Evolutionary conservation across 2,888 invertebrate species (phyloP).

Genomic region (Pollenia amentaria): DNA sequence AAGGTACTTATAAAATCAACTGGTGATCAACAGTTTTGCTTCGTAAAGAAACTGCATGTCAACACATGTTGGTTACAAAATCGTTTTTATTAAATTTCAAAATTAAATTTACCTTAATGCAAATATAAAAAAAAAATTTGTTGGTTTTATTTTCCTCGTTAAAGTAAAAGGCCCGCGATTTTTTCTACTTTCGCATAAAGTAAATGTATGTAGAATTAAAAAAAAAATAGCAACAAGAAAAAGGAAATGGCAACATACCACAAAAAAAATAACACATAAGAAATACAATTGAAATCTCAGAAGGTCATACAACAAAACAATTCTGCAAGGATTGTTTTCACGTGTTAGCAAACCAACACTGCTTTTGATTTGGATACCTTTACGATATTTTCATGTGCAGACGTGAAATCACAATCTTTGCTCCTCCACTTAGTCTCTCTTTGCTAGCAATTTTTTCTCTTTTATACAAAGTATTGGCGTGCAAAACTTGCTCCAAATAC

Average conservation of each 20-base stretch:
- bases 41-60: neutral
- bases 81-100: constrained; percentile 11
- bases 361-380: constrained; percentile 21
- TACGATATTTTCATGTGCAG: constrained; percentile 42
- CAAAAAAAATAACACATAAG: constrained; percentile 23
- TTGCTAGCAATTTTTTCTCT: neutral
- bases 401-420: neutral
- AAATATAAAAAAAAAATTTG: neutral
- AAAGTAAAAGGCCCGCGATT: constrained; percentile 67
- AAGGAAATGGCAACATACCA: constrained; percentile 17
- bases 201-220: neutral
- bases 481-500: constrained; percentile 35
- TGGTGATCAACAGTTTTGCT: constrained; percentile 20
- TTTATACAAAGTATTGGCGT: neutral
- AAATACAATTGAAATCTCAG: constrained; percentile 56
- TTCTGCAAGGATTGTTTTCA: constrained; percentile 59
- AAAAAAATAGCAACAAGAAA: neutral
- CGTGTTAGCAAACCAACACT: constrained; percentile 57
- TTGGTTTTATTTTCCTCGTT: constrained; percentile 29
- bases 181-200: constrained; percentile 26
- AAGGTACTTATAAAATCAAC: constrained; percentile 43
- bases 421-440: constrained; percentile 9
- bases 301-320: constrained; percentile 64
- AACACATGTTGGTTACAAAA: neutral
- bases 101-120: constrained; percentile 18